A percentile compares a stretch with the other conserved stretches of the same genome.
These are phyloP conservation scores for Arbacia lixula DNA, from an alignment of 53 echinoderm and acorn worm genomes.

Conservation along the genomic window DNA sequence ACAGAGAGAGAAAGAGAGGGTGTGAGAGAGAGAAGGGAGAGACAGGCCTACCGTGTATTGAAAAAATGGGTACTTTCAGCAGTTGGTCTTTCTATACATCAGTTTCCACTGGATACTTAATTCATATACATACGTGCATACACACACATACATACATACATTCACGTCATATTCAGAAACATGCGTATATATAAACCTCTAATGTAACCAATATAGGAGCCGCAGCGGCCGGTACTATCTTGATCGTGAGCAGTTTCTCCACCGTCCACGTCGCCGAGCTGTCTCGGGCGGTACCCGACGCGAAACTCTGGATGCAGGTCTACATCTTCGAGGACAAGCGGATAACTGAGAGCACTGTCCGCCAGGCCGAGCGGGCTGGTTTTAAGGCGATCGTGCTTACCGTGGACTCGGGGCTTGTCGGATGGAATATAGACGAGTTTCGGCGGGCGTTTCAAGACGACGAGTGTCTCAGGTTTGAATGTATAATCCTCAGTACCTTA, in stretches of 20 bases:
- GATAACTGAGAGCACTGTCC: not conserved
- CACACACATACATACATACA: too few relatives aligned
- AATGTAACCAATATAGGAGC: too few relatives aligned
- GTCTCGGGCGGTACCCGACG: not conserved
- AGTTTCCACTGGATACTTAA: too few relatives aligned
- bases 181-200: too few relatives aligned
- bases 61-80: too few relatives aligned
- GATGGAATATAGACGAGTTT: not conserved
- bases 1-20: too few relatives aligned
- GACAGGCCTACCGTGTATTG: too few relatives aligned
- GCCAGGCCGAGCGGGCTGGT: not conserved
- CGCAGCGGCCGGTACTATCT: not conserved
- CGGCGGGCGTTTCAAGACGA: not conserved
- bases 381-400: conserved; percentile 14
- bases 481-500: too few relatives aligned
- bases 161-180: too few relatives aligned
- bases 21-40: too few relatives aligned
- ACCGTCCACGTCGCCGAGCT: not conserved
- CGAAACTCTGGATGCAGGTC: conserved; percentile 19
- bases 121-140: too few relatives aligned
- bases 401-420: not conserved
- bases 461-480: not conserved
- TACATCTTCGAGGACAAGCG: conserved; percentile 14
- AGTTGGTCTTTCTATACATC: too few relatives aligned
- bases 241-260: not conserved